Evolutionary conservation across 2,888 invertebrate species (phyloP).

Genomic region (Dascillus cervinus): DNA sequence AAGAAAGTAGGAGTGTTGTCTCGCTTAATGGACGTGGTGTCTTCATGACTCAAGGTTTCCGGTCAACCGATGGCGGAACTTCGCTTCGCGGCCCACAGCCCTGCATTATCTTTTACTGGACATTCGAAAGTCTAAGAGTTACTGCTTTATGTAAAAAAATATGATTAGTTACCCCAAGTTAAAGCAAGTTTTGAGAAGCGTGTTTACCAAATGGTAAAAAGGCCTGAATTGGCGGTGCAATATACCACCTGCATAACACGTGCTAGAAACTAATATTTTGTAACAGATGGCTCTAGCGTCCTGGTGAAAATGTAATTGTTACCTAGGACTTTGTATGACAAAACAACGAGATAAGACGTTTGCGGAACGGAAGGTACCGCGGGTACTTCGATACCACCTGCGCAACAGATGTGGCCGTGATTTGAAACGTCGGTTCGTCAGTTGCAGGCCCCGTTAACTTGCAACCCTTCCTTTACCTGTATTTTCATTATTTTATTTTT

Average conservation of each 20-base stretch:
- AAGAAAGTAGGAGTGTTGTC: constrained; percentile 34
- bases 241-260: constrained; percentile 3
- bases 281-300: too few species aligned
- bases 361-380: constrained; percentile 5
- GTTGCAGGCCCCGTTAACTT: constrained; percentile 37
- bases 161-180: too few species aligned
- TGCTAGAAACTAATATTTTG: too few species aligned
- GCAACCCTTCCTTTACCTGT: constrained; percentile 36
- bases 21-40: constrained; percentile 31
- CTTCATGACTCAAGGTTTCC: constrained; percentile 33
- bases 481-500: constrained; percentile 30
- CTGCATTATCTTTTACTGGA: constrained; percentile 23
- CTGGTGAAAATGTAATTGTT: too few species aligned
- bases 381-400: constrained; percentile 33
- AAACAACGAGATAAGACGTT: too few species aligned
- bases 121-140: constrained; percentile 19
- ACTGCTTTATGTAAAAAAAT: too few species aligned
- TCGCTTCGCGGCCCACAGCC: constrained; percentile 26
- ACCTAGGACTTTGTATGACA: too few species aligned
- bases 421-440: constrained; percentile 35
- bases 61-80: constrained; percentile 36
- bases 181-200: too few species aligned
- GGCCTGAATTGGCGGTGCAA: constrained; percentile 1
- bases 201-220: too few species aligned
- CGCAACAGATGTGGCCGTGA: constrained; percentile 41